Base-by-base conservation (phyloP, 2,888 invertebrate genomes). In the Seira musarum region DNA sequence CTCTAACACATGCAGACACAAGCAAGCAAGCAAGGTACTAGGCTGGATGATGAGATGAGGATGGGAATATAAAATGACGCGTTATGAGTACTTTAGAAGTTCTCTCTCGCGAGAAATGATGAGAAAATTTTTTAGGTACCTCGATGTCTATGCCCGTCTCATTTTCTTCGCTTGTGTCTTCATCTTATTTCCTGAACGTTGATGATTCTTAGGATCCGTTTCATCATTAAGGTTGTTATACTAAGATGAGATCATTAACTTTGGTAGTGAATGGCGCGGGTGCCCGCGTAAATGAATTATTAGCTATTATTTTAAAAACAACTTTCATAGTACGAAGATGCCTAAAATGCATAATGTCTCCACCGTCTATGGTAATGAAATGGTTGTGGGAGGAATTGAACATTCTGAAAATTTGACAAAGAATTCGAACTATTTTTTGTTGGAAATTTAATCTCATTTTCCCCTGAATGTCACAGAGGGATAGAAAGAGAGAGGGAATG, bases 41-140 rank as follows among this genome's bases (percentile, higher is more conserved):
- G n/a, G n/a, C n/a, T n/a, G n/a, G 40, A 13, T 49, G 15, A 13
- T 49, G 15, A 49, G 49, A 49, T 49, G 49, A 40, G 40, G 40
- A 49, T 49, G 49, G 15, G 49, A 49, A 49, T 49, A 49, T 49
- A 49, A 49, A 49, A 49, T 2, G 17, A 49, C 49, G 49, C 49
- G 49, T 49, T 49, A 49, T 49, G 49, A 49, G 49, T 49, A 49
- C 49, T 8, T 49, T 49, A 49, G n/a, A 49, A 2, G 3, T n/a
- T 49, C 49, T 3, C 49, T 49, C 17, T 49, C 49, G 6, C 49
- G 40, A 49, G 49, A 13, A n/a, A 49, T 49, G 15, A 49, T 49
- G 49, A n/a, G 49, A 49, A 49, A 49, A 49, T 49, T 49, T n/a
- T 49, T 8, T 30, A 30, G 49, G 49, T n/a, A n/a, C n/a, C n/a